Percentiles rank a stretch among this genome's conserved stretches.
Evolutionary conservation across 2,113 vertebrate genomes (phyloP).

Genomic region (Sorex fumeus): DNA sequence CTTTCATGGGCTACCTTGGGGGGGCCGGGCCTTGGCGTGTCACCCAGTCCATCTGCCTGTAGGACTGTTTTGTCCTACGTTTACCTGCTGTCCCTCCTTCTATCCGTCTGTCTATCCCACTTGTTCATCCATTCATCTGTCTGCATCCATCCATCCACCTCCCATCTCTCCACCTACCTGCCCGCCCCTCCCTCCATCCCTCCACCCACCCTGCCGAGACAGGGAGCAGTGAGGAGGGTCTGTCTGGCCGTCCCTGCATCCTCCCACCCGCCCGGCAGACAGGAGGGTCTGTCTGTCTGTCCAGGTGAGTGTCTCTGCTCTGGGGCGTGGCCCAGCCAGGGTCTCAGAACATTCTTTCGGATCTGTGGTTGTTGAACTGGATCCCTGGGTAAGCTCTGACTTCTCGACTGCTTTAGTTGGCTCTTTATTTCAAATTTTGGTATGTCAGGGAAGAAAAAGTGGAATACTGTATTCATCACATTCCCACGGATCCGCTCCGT

Average conservation of each 20-base stretch:
- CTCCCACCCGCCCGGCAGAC: not conserved
- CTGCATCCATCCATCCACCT: not conserved
- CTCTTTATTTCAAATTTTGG: slow-evolving; percentile 83
- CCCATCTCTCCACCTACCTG: not conserved
- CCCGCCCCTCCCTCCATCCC: not conserved
- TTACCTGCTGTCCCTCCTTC: not conserved
- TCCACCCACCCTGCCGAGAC: not conserved
- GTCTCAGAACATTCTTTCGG: slow-evolving; percentile 12
- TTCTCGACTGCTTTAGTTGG: slow-evolving; percentile 81
- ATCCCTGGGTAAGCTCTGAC: slow-evolving; percentile 70
- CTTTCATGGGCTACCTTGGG: too few species aligned
- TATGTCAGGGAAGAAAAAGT: slow-evolving; percentile 82
- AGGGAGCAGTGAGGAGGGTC: not conserved
- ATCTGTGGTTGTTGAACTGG: slow-evolving; percentile 69
- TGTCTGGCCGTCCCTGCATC: not conserved
- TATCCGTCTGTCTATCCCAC: not conserved
- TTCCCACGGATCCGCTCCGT: slow-evolving; percentile 80
- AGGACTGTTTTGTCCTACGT: not conserved
- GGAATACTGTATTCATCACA: slow-evolving; percentile 77
- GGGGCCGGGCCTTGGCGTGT: not conserved
- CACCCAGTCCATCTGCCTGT: not conserved
- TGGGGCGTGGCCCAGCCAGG: not conserved
- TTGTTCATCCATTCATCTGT: not conserved
- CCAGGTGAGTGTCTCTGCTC: not conserved
- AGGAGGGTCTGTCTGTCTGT: not conserved